Base-by-base conservation (phyloP, 2,113 vertebrate genomes). In the Cephalopterus ornatus region DNA sequence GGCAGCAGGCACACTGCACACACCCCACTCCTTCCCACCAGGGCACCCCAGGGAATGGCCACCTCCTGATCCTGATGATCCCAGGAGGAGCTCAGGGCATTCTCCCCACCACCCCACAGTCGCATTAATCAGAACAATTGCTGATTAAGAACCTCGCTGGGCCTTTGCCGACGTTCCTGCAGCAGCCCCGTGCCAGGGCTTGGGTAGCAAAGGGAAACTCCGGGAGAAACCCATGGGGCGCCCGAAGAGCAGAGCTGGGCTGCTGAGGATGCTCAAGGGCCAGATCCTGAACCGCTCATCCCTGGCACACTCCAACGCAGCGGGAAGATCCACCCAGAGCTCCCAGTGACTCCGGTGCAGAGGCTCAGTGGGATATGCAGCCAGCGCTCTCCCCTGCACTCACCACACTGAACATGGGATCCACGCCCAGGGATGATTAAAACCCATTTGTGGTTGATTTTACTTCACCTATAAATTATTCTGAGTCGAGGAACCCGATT, bases 21-120 rank as follows among this genome's bases (percentile, higher is more conserved):
- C 3, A 0, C 3, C 14, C 15, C 8, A 2, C n/a, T 70, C 77
- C 37, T 53, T 47, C 44, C 49, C n/a, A 18, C 14, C 68, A 11
- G 1, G 5, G 33, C 52, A 27, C 17, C 2, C 0, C 0, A 2
- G 8, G 26, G 37, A 58, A 16, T 8, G 1, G 46, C 14, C 35
- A 70, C 24, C 24, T 62, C 42, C 58, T 3, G 5, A 30, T 30
- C 66, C 78, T 27, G 39, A 22, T 12, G 18, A 44, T 26, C 50
- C 12, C 14, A 66, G 35, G 6, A 71, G 41, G 26, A 55, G 50
- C 62, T 66, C 77, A 50, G 20, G 71, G 61, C n/a, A 73, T 89
- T 82, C 59, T 62, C 20, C 32, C 37, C 26, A 35, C 5, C 8
- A 3, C 2, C 5, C 27, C 11, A 4, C 1, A 4, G 5, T 26